A percentile compares a stretch with the other conserved stretches of the same genome.
Conservation (phyloP, 2,113 vertebrate genomes). For the Hippocampus comes region DNA sequence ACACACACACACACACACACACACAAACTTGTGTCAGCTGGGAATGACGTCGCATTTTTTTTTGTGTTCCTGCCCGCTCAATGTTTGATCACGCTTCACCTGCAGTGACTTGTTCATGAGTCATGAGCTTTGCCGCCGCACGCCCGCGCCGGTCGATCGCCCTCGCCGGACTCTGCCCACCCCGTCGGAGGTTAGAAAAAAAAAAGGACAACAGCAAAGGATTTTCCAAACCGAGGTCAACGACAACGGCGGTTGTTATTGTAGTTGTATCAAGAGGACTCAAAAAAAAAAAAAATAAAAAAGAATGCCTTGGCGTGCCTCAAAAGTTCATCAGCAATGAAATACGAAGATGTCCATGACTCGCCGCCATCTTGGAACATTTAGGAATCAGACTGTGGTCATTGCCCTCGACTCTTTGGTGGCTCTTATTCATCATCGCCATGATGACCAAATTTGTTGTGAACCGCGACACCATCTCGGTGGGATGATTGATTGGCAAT, state of each 20-base stretch:
- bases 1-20: background rate
- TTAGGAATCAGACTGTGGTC: no score
- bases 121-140: background rate
- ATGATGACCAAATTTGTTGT: no score
- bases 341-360: background rate
- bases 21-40: background rate
- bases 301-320: background rate
- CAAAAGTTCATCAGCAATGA: background rate
- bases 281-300: background rate
- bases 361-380: no score
- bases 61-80: background rate
- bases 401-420: no score
- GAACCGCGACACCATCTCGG: no score
- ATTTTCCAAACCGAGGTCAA: background rate
- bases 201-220: background rate
- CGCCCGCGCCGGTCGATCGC: background rate
- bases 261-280: no score
- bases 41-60: background rate
- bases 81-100: background rate
- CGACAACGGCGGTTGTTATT: background rate
- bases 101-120: background rate
- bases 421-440: no score
- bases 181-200: background rate
- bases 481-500: background rate
- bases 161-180: background rate